Base-by-base conservation (phyloP, 2,797 vertebrate species). In the Pipistrellus pipistrellus region DNA sequence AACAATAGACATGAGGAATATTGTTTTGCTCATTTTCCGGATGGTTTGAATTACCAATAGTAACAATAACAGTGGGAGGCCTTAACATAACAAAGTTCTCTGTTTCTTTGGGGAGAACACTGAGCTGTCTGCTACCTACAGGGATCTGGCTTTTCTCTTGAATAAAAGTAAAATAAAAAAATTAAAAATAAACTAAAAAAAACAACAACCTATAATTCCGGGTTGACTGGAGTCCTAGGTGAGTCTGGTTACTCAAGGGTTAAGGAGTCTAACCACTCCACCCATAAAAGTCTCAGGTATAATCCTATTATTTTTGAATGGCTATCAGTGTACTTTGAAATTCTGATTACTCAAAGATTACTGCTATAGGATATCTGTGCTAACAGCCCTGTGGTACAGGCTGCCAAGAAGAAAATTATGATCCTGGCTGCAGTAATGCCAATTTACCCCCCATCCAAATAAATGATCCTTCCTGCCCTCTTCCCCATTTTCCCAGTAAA, bases 321-420 rank as follows among this genome's bases (percentile, higher is more conserved):
- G 55, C 35, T 72, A 23, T 51, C 35, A 1, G 23, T 30, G 10
- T n/a, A 82, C 82, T 78, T 3, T 76, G 66, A 90, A 35, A 85
- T 46, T 62, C 38, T 41, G 51, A 78, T 87, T 59, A 77, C 12
- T 64, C 66, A 17, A 23, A 75, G 80, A 48, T 77, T 68, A 38
- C 41, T 5, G 44, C 41, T 27, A 66, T 46, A 71, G 66, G 66
- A 46, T 68, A 53, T 10, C 48, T 91, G 77, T 27, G 82, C 86
- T 86, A 75, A 59, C 1, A 13, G 55, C 27, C 76, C 76, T 71
- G 35, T 8, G n/a, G 64, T 6, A 9, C n/a, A 44, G 27, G 68
- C 69, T 82, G 82, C 92, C 94, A 71, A 64, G 30, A 35, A 93
- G 76, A 90, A 66, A 68, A 90, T 66, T 68, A 85, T 2, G 20